These are phyloP conservation scores for Tragopan temminckii DNA, from an alignment of 2,797 vertebrate genomes.

Conservation along the genomic window DNA sequence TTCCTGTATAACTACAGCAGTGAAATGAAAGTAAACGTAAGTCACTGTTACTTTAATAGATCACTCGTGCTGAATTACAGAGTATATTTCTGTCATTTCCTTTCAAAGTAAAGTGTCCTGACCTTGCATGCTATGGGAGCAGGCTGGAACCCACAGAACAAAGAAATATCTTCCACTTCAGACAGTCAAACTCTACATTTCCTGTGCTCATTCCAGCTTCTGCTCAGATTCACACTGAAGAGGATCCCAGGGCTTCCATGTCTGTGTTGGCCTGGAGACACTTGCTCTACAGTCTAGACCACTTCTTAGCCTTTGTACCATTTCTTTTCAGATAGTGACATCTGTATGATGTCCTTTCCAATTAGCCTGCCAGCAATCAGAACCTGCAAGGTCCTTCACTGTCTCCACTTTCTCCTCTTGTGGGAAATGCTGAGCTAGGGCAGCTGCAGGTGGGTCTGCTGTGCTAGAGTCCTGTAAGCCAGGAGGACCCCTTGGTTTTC, in stretches of 20 bases:
- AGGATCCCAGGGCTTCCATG: background rate
- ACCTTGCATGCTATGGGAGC: constrained; percentile 1
- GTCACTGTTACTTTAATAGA: background rate
- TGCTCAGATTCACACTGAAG: background rate
- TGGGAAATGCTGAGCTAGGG: background rate
- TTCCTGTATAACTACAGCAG: background rate
- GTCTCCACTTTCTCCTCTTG: background rate
- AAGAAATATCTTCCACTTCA: background rate
- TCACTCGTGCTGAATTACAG: background rate
- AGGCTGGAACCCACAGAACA: background rate
- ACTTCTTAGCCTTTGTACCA: background rate
- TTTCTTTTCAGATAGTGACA: background rate
- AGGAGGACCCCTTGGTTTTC: background rate
- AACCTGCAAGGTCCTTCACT: background rate
- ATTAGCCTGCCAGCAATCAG: background rate
- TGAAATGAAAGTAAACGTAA: constrained; percentile 12
- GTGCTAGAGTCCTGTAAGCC: background rate
- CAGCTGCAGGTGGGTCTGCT: background rate
- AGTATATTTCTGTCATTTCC: background rate
- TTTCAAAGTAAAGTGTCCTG: constrained; percentile 37
- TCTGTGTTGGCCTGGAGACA: background rate
- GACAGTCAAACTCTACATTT: background rate
- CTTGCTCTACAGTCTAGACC: background rate
- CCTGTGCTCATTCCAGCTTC: background rate
- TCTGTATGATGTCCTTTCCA: background rate